These are phyloP conservation scores for Ectemnius cavifrons DNA, from an alignment of 2,888 invertebrate species.

Conservation along the genomic window DNA sequence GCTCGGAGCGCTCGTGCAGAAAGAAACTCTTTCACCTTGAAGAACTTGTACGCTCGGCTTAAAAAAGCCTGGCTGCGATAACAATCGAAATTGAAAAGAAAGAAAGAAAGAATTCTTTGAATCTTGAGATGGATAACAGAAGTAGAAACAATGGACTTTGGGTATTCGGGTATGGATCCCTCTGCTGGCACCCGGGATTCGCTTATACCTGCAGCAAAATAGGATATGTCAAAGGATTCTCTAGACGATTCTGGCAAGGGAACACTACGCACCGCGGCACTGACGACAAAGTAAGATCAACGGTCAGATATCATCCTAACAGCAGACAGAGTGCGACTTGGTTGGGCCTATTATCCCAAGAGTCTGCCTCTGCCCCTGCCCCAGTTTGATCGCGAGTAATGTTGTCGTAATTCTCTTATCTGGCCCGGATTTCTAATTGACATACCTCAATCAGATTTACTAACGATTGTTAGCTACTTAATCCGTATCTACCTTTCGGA, in stretches of 20 bases:
- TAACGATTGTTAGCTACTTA: neutral
- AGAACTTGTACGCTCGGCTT: no score
- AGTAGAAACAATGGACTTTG: slow-evolving; percentile 80
- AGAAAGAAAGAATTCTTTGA: neutral
- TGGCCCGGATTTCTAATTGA: no score
- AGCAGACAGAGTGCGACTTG: no score
- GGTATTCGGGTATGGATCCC: slow-evolving; percentile 97
- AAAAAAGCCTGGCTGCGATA: no score
- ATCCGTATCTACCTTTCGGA: no score
- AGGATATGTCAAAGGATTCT: slow-evolving; percentile 91
- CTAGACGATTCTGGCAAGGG: slow-evolving; percentile 95
- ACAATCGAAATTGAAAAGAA: no score
- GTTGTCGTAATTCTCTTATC: no score
- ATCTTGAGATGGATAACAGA: slow-evolving; percentile 30
- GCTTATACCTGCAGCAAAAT: slow-evolving; percentile 87
- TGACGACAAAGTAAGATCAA: slow-evolving; percentile 82
- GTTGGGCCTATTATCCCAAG: no score
- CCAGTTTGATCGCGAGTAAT: no score
- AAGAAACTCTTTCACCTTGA: neutral
- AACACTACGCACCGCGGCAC: slow-evolving; percentile 90
- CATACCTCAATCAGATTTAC: no score
- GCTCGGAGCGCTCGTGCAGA: neutral
- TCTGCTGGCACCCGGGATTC: slow-evolving; percentile 97
- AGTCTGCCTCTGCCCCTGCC: no score
- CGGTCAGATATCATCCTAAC: neutral